Evolutionary conservation across 2,113 vertebrate genomes (phyloP), one percentile per base, ranked within the genome.

Genomic region (Lasiurus borealis): DNA sequence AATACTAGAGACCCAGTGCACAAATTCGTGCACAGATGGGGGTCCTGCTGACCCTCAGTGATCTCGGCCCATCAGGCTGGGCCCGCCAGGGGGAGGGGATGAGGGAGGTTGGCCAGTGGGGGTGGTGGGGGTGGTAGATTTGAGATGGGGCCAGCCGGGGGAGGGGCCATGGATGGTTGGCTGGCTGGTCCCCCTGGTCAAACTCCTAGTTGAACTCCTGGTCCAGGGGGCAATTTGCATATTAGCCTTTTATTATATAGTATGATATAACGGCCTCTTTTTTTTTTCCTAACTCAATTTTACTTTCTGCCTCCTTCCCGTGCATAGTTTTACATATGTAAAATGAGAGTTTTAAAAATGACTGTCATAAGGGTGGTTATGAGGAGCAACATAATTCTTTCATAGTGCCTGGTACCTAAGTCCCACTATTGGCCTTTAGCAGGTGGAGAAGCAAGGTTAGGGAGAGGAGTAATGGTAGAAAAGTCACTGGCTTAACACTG

Each of bases 291-390:
- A 82, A 88, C 36, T 88, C 9, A 0, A 3, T 44, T 89, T 92
- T 90, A n/a, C 27, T 34, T 3, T 64, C 44, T 73, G 29, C 4
- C n/a, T 77, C 57, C 19, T 82, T 69, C 36, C 27, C 0, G 7
- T 75, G 34, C 57, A 64, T 59, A 10, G 54, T 90, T 95, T 95
- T 87, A 68, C 57, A 31, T 21, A 21, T 31, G 8, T 94, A 80
- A 87, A 90, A 84, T 46, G 11, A n/a, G 3, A 31, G 3, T 72
- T 93, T 94, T 54, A 44, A 82, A 94, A 36, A 5, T 62, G 18
- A 15, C 48, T 81, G 80, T 93, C 48, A 89, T 44, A 77, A 88
- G 23, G 18, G 9, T 69, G 2, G 18, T 10, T 90, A 52, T 85
- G 31, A 92, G 59, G 64, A 80, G 40, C 29, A 88, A 21, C 12